A percentile compares a stretch with the other conserved stretches of the same genome.
Evolutionary conservation across 2,113 vertebrate species (phyloP).

Genomic region (Pycnonotus jocosus): DNA sequence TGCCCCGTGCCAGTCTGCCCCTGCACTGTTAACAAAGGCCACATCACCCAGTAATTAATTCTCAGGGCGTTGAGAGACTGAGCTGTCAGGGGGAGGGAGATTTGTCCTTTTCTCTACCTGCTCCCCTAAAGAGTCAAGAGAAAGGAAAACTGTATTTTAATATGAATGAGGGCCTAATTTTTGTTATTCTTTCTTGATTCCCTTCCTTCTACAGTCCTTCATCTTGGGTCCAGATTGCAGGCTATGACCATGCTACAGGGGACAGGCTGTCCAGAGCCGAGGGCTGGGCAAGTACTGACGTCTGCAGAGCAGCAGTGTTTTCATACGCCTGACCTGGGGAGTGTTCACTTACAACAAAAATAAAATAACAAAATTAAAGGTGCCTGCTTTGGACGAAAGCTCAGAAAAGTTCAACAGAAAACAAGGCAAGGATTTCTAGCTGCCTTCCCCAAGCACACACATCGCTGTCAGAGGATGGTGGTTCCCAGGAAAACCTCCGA

Average conservation of each 20-base stretch:
- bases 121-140: not conserved
- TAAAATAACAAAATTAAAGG: not conserved
- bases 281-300: not conserved
- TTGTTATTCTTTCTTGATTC: slow-evolving; percentile 47
- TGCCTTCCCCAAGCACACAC: not conserved
- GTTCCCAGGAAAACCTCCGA: not conserved
- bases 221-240: not conserved
- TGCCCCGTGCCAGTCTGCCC: not conserved
- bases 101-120: not conserved
- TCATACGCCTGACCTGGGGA: fast-evolving
- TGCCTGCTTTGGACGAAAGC: not conserved
- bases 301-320: not conserved
- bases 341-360: not conserved
- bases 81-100: not conserved
- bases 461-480: not conserved
- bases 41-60: not conserved
- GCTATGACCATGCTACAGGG: not conserved
- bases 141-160: slow-evolving; percentile 51
- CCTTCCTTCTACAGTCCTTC: not conserved
- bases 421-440: not conserved
- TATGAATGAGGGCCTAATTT: slow-evolving; percentile 40
- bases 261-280: not conserved
- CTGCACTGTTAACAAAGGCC: not conserved
- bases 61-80: not conserved
- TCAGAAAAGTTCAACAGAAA: not conserved